Evolutionary conservation across 2,888 invertebrate species (phyloP).

Genomic region (Monopis laevigella): DNA sequence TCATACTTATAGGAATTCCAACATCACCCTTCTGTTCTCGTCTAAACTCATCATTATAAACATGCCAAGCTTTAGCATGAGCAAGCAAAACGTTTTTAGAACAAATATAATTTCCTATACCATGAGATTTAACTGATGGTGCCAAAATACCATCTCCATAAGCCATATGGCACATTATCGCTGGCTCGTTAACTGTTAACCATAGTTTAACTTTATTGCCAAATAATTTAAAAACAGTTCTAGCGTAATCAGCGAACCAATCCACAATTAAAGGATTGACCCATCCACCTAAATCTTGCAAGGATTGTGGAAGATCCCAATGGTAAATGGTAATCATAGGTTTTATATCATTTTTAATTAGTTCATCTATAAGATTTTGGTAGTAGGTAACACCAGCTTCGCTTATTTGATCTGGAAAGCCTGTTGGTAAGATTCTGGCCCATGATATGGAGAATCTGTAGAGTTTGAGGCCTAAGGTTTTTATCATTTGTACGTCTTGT

Average conservation of each 20-base stretch:
- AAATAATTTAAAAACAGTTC: constrained; percentile 39
- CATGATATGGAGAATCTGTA: constrained; percentile 72
- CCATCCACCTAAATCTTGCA: constrained; percentile 64
- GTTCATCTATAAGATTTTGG: constrained; percentile 61
- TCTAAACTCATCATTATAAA: constrained; percentile 36
- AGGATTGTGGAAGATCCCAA: constrained; percentile 57
- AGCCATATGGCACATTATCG: constrained; percentile 33
- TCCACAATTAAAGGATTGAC: constrained; percentile 44
- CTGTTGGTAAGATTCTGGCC: constrained; percentile 70
- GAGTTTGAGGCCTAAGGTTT: constrained; percentile 23
- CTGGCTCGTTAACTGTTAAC: constrained; percentile 68
- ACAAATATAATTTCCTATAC: constrained; percentile 51
- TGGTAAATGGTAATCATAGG: constrained; percentile 67
- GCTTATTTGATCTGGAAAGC: constrained; percentile 63
- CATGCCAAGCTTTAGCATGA: constrained; percentile 54
- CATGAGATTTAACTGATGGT: constrained; percentile 35
- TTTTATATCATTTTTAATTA: constrained; percentile 65
- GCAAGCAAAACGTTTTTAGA: constrained; percentile 53
- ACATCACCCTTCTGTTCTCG: constrained; percentile 25
- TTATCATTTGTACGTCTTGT: constrained; percentile 13
- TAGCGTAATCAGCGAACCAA: constrained; percentile 54
- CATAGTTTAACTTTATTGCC: constrained; percentile 57
- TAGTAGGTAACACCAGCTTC: constrained; percentile 27
- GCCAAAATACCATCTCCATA: constrained; percentile 39
- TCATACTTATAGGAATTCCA: constrained; percentile 20